Percentiles rank a stretch among this genome's conserved stretches.
phyloP scores from a whole-genome alignment of 1,140 invertebrate species.

The Drosophila repletoides region DNA sequence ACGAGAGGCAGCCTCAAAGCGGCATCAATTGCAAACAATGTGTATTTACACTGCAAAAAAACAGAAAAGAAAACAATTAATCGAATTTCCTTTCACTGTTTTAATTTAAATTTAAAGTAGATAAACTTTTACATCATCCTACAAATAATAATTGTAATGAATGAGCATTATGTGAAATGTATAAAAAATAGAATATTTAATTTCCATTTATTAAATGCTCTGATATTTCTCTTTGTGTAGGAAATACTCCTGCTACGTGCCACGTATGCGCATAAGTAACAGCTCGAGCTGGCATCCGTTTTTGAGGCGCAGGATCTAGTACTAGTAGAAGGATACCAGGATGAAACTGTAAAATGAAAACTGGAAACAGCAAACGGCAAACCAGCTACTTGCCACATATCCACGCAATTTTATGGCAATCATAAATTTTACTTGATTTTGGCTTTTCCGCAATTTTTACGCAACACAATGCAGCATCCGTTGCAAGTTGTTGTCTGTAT shows the following conservation, averaged over 20 bases:
- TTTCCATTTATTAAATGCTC: too few species aligned
- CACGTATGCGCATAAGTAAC: conserved; percentile 55
- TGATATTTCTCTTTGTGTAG: conserved; percentile 1
- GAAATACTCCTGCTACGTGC: conserved; percentile 4
- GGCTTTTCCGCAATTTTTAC: conserved; percentile 49
- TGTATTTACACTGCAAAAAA: too few species aligned
- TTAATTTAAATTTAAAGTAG: too few species aligned
- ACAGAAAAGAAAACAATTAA: too few species aligned
- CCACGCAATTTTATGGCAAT: conserved; percentile 75
- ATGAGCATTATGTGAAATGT: too few species aligned
- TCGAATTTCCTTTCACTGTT: too few species aligned
- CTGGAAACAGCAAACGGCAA: too few species aligned
- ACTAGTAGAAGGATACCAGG: background rate
- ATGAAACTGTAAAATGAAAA: too few species aligned
- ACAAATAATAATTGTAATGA: too few species aligned
- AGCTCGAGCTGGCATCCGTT: conserved; percentile 16
- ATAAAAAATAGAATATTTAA: too few species aligned
- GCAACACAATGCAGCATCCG: conserved; percentile 53
- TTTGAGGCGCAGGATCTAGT: conserved; percentile 4
- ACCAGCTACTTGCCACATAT: conserved; percentile 36
- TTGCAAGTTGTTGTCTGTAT: conserved; percentile 10
- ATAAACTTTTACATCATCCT: too few species aligned
- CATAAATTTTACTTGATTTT: conserved; percentile 73
- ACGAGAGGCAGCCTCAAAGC: background rate
- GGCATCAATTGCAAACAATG: conserved; percentile 28